Percentiles rank a stretch among this genome's conserved stretches.
phyloP scores from a whole-genome alignment of 2,888 invertebrate species.

The Cyclophora albipunctata region DNA sequence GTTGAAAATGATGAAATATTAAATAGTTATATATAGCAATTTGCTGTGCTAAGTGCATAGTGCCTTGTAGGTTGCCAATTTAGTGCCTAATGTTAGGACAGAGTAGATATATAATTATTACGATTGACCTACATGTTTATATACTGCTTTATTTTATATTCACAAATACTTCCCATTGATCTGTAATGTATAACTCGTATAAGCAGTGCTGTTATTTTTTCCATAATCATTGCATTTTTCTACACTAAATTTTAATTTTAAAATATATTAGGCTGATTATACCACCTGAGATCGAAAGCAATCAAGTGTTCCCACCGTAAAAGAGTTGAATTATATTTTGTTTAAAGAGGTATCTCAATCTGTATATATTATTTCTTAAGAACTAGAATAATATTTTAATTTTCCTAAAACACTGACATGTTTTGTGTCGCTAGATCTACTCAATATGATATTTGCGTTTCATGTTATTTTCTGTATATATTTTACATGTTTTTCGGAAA shows the following conservation, averaged over 20 bases:
- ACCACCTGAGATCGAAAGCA: slow-evolving; percentile 63
- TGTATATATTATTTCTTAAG: slow-evolving; percentile 48
- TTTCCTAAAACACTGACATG: slow-evolving; percentile 5
- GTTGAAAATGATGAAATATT: slow-evolving; percentile 25
- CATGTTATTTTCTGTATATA: slow-evolving; percentile 8
- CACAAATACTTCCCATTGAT: too few relatives aligned
- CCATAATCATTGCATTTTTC: too few relatives aligned
- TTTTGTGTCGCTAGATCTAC: slow-evolving; percentile 9
- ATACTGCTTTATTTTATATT: background rate
- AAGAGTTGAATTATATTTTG: slow-evolving; percentile 55
- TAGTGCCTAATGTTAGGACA: slow-evolving; percentile 71
- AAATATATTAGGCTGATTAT: slow-evolving; percentile 33
- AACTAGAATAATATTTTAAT: slow-evolving; percentile 23
- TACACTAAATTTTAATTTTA: too few relatives aligned
- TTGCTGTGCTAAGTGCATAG: slow-evolving; percentile 75
- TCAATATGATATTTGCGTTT: slow-evolving; percentile 13
- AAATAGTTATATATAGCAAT: slow-evolving; percentile 43
- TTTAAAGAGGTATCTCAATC: slow-evolving; percentile 43
- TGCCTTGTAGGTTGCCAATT: slow-evolving; percentile 78
- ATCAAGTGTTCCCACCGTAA: slow-evolving; percentile 68
- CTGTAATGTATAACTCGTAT: background rate
- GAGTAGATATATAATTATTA: slow-evolving; percentile 31
- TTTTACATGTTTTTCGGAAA: slow-evolving; percentile 23
- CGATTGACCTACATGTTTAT: slow-evolving; percentile 9
- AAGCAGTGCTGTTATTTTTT: too few relatives aligned